Evolutionary conservation across 2,797 vertebrate species (phyloP).

Genomic region (Coccyzus lansbergi): DNA sequence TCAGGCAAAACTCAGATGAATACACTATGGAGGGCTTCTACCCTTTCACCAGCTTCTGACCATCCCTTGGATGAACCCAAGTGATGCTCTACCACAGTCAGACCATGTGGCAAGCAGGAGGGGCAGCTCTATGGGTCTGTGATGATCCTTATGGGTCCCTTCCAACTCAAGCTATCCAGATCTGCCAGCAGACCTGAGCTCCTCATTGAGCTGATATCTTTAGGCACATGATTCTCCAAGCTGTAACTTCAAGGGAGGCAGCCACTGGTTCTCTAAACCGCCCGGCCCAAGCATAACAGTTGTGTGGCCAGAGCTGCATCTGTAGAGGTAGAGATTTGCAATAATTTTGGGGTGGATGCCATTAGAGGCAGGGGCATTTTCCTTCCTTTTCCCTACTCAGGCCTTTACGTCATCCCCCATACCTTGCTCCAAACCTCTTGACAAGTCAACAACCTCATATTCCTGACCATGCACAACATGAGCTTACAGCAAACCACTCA

Average conservation of each 20-base stretch:
- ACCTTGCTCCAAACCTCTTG: not conserved
- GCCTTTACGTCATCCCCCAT: not conserved
- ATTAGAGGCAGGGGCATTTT: not conserved
- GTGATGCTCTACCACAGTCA: accelerated
- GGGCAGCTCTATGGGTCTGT: not conserved
- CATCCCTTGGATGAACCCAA: not conserved
- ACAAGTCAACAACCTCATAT: not conserved
- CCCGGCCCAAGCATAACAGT: not conserved
- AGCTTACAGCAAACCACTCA: not conserved
- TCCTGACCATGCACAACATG: accelerated
- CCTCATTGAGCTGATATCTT: not conserved
- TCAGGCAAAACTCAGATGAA: not conserved
- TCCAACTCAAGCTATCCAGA: not conserved
- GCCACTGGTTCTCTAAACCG: not conserved
- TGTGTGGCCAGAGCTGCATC: accelerated
- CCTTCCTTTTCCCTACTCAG: not conserved
- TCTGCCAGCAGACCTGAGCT: not conserved
- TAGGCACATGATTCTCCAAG: not conserved
- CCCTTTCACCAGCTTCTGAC: not conserved
- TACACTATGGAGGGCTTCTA: accelerated
- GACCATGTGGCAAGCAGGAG: not conserved
- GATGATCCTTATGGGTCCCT: not conserved
- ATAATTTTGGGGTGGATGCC: not conserved
- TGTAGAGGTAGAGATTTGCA: not conserved
- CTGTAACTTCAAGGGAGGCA: not conserved